Base-by-base conservation (phyloP, 2,888 invertebrate genomes). In the Drosophila diplacantha region DNA sequence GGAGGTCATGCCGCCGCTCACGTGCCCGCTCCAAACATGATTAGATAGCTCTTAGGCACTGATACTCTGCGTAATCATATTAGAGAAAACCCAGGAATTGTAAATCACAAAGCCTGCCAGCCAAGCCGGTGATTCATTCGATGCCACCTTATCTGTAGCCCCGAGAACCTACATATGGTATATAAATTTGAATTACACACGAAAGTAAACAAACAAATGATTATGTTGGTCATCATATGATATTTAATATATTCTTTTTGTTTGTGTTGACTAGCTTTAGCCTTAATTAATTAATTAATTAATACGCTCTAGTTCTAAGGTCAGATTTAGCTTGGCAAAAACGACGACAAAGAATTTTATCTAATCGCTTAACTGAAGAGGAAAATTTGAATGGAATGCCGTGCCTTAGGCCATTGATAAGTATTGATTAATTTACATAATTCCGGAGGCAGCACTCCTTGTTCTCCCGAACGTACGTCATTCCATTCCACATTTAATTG, bases 231-330 rank as follows among this genome's bases (percentile, higher is more conserved):
- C 72, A 59, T 61, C 50, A 29, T 22, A 26, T 35, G 8, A 5
- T n/a, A 31, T 72, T 29, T 60, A 32, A 16, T 60, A 59, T 62
- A 53, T n/a, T 41, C n/a, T 3, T n/a, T 24, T 24, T 41, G n/a
- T n/a, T 24, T 67, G 62, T 65, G 55, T 64, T 72, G 58, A 72
- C 68, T 69, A 66, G 49, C 32, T 32, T 57, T 56, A 53, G 51
- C 16, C 54, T 61, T 66, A 72, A 63, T 58, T 32, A 52, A 66
- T 66, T 69, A 51, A 66, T 66, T 69, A 47, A 46, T 54, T 74
- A 77, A 62, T 77, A 66, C 39, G 18, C 20, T 12, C 47, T 67
- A 68, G 60, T 29, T n/a, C 34, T 47, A 47, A 34, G 20, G 34
- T 62, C 31, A 31, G 44, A 32, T n/a, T 61, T 47, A 47, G 31